Evolutionary conservation across 2,113 vertebrate genomes (phyloP), one percentile per base, ranked within the genome.

Genomic region (Pseudopodoces humilis): DNA sequence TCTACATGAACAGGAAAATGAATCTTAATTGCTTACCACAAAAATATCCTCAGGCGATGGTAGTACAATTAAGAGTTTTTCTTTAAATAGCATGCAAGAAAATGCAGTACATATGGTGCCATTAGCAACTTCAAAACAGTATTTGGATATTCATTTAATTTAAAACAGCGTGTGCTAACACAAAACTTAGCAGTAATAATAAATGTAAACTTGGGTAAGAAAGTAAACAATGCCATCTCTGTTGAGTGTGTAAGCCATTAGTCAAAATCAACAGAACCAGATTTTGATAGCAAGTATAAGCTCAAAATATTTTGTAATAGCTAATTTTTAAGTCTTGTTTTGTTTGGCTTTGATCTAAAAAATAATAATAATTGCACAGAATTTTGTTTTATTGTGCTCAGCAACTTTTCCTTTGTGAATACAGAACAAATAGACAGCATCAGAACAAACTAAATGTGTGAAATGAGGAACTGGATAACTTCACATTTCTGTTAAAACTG

Each of bases 141-240:
- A 92, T 94, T 92, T 94, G 81, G 76, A 56, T 90, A 95, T 81
- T 92, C 64, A 64, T 90, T 78, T 96, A 93, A 96, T 90, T 86
- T 92, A 92, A 95, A 95, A 43, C 94, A 93, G 88, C 2, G 1
- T 78, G 60, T 70, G 47, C 65, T 92, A 95, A 95, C 91, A 95
- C 56, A 95, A 84, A 96, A 86, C 72, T 93, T 92, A 70, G 23
- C 80, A 84, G 56, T 71, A 86, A 88, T 86, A 94, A 86, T 83
- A 78, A 95, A 93, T 81, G 71, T 93, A 92, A 94, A 94, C 55
- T 80, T 35, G 80, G 31, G 65, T 86, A 95, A 90, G 77, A 93
- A 92, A 93, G 49, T 81, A 95, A 96, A 95, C 86, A 94, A 68
- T 83, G 33, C 39, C 35, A 69, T 83, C 30, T 90, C 74, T 63